Percentiles rank a stretch among this genome's conserved stretches.
These are phyloP conservation scores for Neolamprologus toae DNA, from an alignment of 2,113 vertebrate species.

Conservation along the genomic window DNA sequence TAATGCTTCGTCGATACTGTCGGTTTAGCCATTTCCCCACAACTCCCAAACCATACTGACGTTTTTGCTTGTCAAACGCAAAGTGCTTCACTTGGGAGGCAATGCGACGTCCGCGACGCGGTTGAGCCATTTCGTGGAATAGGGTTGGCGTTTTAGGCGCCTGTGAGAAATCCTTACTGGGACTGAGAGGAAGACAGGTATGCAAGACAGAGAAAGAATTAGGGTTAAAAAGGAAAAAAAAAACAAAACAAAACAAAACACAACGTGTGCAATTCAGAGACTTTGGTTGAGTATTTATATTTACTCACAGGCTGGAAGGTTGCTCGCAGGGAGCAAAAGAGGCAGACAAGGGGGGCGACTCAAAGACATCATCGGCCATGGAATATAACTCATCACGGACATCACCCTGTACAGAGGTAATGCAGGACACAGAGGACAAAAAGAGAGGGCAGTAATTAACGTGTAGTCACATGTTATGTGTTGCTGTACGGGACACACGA, in stretches of 20 bases:
- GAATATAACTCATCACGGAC: conserved; percentile 82
- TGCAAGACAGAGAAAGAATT: not conserved
- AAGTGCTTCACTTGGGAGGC: conserved; percentile 89
- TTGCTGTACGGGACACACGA: not conserved
- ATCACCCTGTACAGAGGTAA: conserved; percentile 63
- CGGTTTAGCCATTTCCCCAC: conserved; percentile 93
- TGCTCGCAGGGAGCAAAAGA: conserved; percentile 60
- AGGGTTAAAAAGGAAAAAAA: not conserved
- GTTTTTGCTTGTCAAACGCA: conserved; percentile 87
- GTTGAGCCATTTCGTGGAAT: not conserved
- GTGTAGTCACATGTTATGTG: not conserved
- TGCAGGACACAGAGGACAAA: not conserved
- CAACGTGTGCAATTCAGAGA: not conserved
- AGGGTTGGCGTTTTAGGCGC: not conserved
- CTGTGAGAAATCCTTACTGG: conserved; percentile 64
- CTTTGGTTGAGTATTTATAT: not conserved
- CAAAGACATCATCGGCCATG: conserved; percentile 93
- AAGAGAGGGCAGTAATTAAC: not conserved
- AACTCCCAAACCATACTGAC: conserved; percentile 89
- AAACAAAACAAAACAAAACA: not conserved
- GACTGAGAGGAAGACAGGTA: conserved; percentile 27
- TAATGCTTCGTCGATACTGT: conserved; percentile 85
- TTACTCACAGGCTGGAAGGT: conserved; percentile 70
- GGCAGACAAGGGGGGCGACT: conserved; percentile 87
- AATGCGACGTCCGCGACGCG: conserved; percentile 78